Base-by-base conservation (phyloP, 1,140 invertebrate genomes). In the Hesperophylax magnus region DNA sequence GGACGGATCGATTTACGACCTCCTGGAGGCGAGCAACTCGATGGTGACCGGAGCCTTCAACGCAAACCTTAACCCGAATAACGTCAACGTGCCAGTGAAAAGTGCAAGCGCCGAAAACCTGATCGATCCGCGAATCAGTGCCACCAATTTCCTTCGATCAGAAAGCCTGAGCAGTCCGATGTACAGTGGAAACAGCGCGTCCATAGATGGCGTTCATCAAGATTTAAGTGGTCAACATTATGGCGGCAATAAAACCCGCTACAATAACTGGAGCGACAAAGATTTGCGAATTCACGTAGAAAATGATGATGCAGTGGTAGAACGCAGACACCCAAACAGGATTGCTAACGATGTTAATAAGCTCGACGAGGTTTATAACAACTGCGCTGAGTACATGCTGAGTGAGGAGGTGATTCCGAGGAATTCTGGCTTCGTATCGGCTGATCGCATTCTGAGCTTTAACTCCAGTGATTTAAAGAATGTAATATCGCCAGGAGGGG, bases 361-460 rank as follows among this genome's bases (percentile, higher is more conserved):
- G 27, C 18, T 72, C 17, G 69, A 72, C 20, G 34, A 78, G 27
- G 69, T 72, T 17, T 61, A 72, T 8, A 75, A 63, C 34, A 82
- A 63, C 34, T 77, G 54, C 39, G 72, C 20, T 24, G 61, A 54
- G 15, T 82, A 82, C 65, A 80, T 82, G 27, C 76, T 77, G n/a
- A 78, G 20, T 14, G 77, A 71, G 17, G 77, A 78, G 18, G 58
- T 9, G 0, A 65, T 11, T 31, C 14, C 39, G 52, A 77, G 17
- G 8, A 17, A 24, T 7, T 22, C 20, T 58, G 20, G 56, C 56
- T 67, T 67, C 17, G 27, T 67, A 24, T 9, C 63, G 7, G 24
- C 17, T 4, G 69, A 53, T 22, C 9, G 39, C 39, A 14, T 47
- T 47, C 14, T 72, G 69, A 18, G 17, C 17, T 72, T 47, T 11